Evolutionary conservation across 2,888 invertebrate genomes (phyloP).

Genomic region (Calliphora vomitoria): DNA sequence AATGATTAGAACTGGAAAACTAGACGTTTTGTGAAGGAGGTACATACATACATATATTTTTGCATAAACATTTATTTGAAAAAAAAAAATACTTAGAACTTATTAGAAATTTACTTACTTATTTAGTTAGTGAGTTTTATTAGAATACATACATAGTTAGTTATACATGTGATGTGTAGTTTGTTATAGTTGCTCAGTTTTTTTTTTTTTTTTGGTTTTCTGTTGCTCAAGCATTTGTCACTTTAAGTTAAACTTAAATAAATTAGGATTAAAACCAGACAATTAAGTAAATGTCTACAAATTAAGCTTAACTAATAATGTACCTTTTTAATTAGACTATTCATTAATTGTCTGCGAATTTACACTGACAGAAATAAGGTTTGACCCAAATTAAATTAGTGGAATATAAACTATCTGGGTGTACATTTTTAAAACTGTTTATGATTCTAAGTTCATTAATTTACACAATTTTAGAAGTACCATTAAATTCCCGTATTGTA

Average conservation of each 20-base stretch:
- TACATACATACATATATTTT: neutral
- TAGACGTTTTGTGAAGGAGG: constrained; percentile 56
- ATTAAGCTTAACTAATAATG: constrained; percentile 3
- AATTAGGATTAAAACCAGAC: constrained; percentile 2
- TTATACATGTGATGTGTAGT: too few relatives aligned
- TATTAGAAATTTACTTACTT: constrained; percentile 16
- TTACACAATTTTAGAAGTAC: too few relatives aligned
- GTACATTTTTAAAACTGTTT: too few relatives aligned
- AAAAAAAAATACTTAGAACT: neutral
- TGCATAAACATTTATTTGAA: constrained; percentile 1
- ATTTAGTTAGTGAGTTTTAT: constrained; percentile 34
- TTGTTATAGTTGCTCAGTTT: constrained; percentile 42
- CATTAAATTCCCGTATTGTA: too few relatives aligned
- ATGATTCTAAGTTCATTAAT: too few relatives aligned
- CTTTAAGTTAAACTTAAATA: constrained; percentile 32
- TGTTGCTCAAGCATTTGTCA: neutral
- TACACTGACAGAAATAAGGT: neutral
- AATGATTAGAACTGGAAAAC: constrained; percentile 25
- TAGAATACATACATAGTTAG: neutral
- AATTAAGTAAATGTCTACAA: neutral
- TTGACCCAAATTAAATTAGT: constrained; percentile 6
- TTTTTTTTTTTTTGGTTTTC: neutral
- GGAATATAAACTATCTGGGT: neutral
- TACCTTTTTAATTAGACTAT: constrained; percentile 39
- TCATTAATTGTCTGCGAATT: constrained; percentile 3